Percentiles rank a stretch among this genome's conserved stretches.
These are phyloP conservation scores for Cassiopea xamachana DNA, from an alignment of 30 jellyfish, hydroid and myxozoan genomes.

Conservation along the genomic window DNA sequence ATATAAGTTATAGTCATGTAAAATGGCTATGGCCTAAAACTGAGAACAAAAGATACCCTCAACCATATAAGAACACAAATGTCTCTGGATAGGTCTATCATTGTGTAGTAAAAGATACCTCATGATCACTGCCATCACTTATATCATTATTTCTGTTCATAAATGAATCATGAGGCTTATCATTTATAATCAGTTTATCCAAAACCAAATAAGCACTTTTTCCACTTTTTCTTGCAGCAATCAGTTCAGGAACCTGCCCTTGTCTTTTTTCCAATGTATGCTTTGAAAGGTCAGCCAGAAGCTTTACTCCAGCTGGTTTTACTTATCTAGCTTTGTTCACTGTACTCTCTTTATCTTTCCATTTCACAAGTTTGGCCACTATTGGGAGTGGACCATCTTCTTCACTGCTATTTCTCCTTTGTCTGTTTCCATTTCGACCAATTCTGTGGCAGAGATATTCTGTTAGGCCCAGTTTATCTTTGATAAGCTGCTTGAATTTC, in stretches of 20 bases:
- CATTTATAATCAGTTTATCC: conserved; percentile 46
- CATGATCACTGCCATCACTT: conserved; percentile 23
- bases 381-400: conserved; percentile 43
- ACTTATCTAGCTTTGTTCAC: conserved; percentile 36
- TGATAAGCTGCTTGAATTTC: conserved; percentile 20
- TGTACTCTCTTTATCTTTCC: conserved; percentile 33
- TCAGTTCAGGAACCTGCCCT: conserved; percentile 39
- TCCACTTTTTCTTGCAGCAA: conserved; percentile 50
- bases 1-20: not conserved
- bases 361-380: conserved; percentile 35
- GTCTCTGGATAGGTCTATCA: not conserved
- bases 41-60: conserved; percentile 6
- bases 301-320: conserved; percentile 48
- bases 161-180: conserved; percentile 22
- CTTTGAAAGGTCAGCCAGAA: conserved; percentile 30
- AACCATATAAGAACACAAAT: conserved; percentile 24
- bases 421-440: conserved; percentile 31
- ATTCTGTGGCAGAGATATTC: conserved; percentile 42
- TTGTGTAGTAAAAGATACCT: conserved; percentile 31
- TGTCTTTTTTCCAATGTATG: conserved; percentile 45
- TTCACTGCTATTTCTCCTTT: conserved; percentile 5
- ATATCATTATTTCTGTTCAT: conserved; percentile 3
- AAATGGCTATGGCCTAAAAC: not conserved
- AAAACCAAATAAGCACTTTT: conserved; percentile 42
- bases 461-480: conserved; percentile 24